Conservation (phyloP, 2,113 vertebrate species). For the Prietella phreatophila region DNA sequence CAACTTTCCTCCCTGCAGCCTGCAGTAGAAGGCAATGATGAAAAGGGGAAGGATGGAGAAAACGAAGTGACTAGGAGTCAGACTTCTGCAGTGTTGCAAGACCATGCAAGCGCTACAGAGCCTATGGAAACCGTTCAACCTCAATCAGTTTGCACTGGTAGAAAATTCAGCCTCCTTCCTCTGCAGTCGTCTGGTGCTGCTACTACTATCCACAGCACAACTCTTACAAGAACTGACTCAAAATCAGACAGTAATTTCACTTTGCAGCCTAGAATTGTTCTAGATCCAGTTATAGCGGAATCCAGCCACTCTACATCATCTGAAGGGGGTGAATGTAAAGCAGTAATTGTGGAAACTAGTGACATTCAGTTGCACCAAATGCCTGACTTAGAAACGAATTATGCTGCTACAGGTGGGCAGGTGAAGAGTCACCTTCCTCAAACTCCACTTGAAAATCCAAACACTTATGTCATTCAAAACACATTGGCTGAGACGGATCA, state of each 20-base stretch:
- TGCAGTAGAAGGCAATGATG: conserved; percentile 38
- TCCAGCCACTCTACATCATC: conserved; percentile 5
- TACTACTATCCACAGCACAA: conserved; percentile 24
- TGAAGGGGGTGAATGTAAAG: conserved; percentile 9
- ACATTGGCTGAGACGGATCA: conserved; percentile 16
- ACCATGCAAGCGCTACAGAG: conserved; percentile 33
- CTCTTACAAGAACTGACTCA: neutral
- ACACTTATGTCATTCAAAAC: neutral
- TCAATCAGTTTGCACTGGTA: conserved; percentile 33
- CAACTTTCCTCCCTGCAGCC: conserved; percentile 47
- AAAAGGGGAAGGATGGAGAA: conserved; percentile 37
- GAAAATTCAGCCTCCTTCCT: conserved; percentile 22
- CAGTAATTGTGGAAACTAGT: conserved; percentile 20
- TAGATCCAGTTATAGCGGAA: conserved; percentile 27
- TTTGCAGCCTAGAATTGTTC: conserved; percentile 51
- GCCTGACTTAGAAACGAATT: neutral
- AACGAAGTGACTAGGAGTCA: conserved; percentile 32
- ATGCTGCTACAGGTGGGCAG: conserved; percentile 12
- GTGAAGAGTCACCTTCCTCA: neutral
- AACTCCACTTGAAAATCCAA: neutral
- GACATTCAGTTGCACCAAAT: neutral
- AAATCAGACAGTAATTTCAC: conserved; percentile 37
- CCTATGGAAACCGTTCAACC: conserved; percentile 29
- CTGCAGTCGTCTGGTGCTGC: conserved; percentile 13
- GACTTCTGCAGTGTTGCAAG: conserved; percentile 30